These are phyloP conservation scores for Siniperca obscura DNA, from an alignment of 2,797 vertebrate genomes.

Conservation along the genomic window DNA sequence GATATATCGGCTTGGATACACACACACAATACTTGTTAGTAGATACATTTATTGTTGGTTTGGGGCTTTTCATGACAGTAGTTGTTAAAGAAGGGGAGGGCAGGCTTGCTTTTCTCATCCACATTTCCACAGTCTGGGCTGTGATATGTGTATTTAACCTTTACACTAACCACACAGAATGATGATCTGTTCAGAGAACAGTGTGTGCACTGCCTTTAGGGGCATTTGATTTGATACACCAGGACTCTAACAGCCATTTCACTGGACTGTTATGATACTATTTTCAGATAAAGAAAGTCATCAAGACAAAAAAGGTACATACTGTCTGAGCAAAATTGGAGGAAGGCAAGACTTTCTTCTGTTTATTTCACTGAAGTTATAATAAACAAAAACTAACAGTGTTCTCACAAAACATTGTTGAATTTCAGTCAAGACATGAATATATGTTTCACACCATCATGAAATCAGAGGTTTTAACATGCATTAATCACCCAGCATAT, in stretches of 20 bases:
- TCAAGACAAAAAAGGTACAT: background rate
- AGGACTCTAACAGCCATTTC: background rate
- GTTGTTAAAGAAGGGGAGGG: background rate
- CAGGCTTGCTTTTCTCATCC: too few relatives aligned
- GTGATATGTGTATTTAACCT: too few relatives aligned
- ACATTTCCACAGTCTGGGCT: background rate
- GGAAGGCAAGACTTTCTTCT: conserved; percentile 12
- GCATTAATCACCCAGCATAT: background rate
- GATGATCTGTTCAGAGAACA: background rate
- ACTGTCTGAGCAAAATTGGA: background rate
- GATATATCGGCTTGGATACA: too few relatives aligned
- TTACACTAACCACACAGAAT: background rate
- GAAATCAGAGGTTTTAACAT: conserved; percentile 29
- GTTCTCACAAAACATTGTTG: conserved; percentile 19
- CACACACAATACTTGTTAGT: too few relatives aligned
- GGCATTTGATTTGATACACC: background rate
- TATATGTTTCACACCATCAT: conserved; percentile 21
- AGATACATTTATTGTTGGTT: background rate
- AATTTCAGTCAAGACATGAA: conserved; percentile 1
- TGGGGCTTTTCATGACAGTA: background rate
- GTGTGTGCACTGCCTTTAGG: background rate
- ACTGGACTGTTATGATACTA: background rate
- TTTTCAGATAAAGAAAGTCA: background rate
- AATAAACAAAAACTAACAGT: conserved; percentile 50
- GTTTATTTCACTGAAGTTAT: conserved; percentile 53